Base-by-base conservation (phyloP, 2,113 vertebrate species). In the Shinisaurus crocodilurus region DNA sequence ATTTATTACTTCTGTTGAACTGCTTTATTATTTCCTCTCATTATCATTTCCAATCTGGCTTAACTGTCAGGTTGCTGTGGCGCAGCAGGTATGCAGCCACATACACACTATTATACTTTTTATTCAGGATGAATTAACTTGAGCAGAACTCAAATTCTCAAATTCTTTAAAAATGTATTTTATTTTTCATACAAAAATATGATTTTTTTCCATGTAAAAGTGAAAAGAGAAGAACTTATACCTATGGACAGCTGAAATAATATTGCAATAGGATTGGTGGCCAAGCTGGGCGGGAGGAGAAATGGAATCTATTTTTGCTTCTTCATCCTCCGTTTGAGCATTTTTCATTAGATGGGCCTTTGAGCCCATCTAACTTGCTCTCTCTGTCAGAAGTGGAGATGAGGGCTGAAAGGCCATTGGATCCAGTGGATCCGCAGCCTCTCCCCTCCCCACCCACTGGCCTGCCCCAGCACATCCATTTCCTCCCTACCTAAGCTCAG, bases 61-160 rank as follows among this genome's bases (percentile, higher is more conserved):
- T 54, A 80, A 85, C 80, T 27, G 3, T 57, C 37, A 89, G 92
- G 16, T 43, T 90, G 20, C n/a, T 86, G 48, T 75, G 74, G 70
- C 90, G 85, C 45, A 60, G 25, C 85, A 77, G 27, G 15, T 87
- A 45, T 5, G 40, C 40, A 65, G 50, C 4, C 16, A 82, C 15
- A 32, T 54, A 45, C 18, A 40, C 37, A 40, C 20, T 54, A 3
- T 15, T 54, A 40, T 32, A 5, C 34, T 70, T 88, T 88, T 67
- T 67, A 48, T 80, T 79, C 7, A 79, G 60, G 75, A 48, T 70
- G 6, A 70, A 40, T 37, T 70, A n/a, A 40, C 60, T 50, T 54
- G 48, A 8, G 43, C 29, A 67, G 23, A 48, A 69, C 43, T 63
- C n/a, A 5, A 18, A 48, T 63, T n/a, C 79, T 32, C 23, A 54